Base-by-base conservation (phyloP, 2,888 invertebrate species). In the Trissolcus brochymenae region DNA sequence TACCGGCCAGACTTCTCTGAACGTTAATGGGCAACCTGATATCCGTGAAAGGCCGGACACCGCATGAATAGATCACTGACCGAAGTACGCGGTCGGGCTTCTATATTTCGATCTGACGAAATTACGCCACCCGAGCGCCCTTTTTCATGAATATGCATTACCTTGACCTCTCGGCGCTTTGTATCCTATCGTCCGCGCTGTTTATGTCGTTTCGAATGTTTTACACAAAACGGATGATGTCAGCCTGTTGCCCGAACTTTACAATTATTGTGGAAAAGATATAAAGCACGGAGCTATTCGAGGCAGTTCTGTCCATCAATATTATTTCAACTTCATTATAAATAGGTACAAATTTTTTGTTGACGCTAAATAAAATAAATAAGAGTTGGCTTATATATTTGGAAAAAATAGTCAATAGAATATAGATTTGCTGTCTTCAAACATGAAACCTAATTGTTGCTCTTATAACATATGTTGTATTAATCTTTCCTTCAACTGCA, bases 1-100 rank as follows among this genome's bases (percentile, higher is more conserved):
- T 87, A 87, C 87, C 83, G 86, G 87, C 84, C 86, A 85, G 85
- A 85, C 85, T 84, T 84, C 85, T 83, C 83, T 81, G 84, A 57
- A 82, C 82, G 84, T 87, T 87, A 87, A 87, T 87, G 87, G 87
- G 87, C 86, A 87, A 87, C 86, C 85, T 82, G 87, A 87, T 87
- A 87, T 85, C 86, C 84, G 83, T 87, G 87, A 87, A 87, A 86
- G 85, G 86, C 85, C 84, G 83, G 84, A 82, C 76, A 65, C 70
- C 54, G 76, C 67, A 73, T 79, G 77, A 81, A 78, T 79, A 78
- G 79, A 74, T 56, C 70, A 68, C 73, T 72, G 72, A 77, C 72
- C 65, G 72, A 55, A 65, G 51, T 54, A 17, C 16, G 9, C 59
- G 21, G 51, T 17, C 50, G 17, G 11, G 49, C 50, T 35, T 35